Evolutionary conservation across 2,797 vertebrate genomes (phyloP).

Genomic region (Ciconia nigra): DNA sequence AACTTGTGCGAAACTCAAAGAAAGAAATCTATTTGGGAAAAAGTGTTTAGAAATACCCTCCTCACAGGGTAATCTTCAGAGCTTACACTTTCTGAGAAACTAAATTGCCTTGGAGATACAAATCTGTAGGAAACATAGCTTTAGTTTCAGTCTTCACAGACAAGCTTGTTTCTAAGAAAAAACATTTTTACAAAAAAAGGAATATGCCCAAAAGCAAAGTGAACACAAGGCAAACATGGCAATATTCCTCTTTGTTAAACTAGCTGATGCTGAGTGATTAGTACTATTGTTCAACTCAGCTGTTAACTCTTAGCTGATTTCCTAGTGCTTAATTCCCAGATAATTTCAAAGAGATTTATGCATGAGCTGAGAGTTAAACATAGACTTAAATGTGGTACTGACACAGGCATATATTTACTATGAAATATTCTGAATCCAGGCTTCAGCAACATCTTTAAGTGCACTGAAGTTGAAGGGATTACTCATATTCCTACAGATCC

Average conservation of each 20-base stretch:
- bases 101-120: neutral
- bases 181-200: neutral
- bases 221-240: neutral
- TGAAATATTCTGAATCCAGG: neutral
- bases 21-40: neutral
- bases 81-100: neutral
- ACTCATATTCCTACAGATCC: neutral
- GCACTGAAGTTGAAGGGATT: neutral
- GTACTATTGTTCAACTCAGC: neutral
- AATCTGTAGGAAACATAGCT: constrained; percentile 1
- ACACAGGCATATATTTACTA: neutral
- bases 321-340: neutral
- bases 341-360: constrained; percentile 1
- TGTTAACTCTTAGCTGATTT: constrained; percentile 26
- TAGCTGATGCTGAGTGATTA: constrained; percentile 13
- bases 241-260: neutral
- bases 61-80: neutral
- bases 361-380: neutral
- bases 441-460: neutral
- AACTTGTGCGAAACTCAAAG: neutral
- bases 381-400: neutral
- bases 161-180: neutral
- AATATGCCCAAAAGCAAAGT: neutral
- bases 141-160: neutral
- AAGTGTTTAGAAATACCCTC: neutral